Base-by-base conservation (phyloP, 2,797 vertebrate species). In the Apodemus agrarius region DNA sequence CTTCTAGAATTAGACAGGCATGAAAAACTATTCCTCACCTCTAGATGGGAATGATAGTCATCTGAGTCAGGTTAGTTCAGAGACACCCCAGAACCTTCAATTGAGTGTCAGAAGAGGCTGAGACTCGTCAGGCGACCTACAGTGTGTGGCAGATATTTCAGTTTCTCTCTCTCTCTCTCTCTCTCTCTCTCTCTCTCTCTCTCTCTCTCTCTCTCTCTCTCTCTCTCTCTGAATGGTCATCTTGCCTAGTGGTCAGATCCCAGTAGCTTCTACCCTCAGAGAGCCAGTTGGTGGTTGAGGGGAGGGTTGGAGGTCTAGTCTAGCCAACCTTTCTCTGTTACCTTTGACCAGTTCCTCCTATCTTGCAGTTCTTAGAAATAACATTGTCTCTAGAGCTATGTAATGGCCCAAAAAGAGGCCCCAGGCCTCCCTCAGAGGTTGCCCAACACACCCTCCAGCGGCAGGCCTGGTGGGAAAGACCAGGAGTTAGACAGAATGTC, bases 161-260 rank as follows among this genome's bases (percentile, higher is more conserved):
- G 93, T 34, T 26, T 94, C 96, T 52, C 49, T 34, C 89, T 96
- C 95, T 31, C 90, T 96, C 95, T 79, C 95, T 95, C 90, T 69
- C 96, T 94, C 96, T 52, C 49, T 34, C 89, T 96, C 95, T 31
- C 90, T 96, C 95, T 79, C 95, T 95, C 90, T 69, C 96, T 52
- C 49, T 34, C 89, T 96, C 95, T 31, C 90, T 96, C 95, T 79
- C 95, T 95, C 90, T 94, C 96, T 52, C 49, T 34, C 89, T 96
- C 95, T 31, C 90, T 96, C 95, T 79, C 95, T 95, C 90, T 69
- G 13, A 37, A 1, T 57, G 74, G 72, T 61, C 82, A 90, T 75
- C 34, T 74, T 57, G 43, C 85, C 57, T 52, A 49, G 11, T 9
- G 22, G 21, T 22, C 8, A 37, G 69, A 26, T 54, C 12, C 40